Conservation (phyloP, 2,797 vertebrate species). For the Chaetodon trifasciatus region DNA sequence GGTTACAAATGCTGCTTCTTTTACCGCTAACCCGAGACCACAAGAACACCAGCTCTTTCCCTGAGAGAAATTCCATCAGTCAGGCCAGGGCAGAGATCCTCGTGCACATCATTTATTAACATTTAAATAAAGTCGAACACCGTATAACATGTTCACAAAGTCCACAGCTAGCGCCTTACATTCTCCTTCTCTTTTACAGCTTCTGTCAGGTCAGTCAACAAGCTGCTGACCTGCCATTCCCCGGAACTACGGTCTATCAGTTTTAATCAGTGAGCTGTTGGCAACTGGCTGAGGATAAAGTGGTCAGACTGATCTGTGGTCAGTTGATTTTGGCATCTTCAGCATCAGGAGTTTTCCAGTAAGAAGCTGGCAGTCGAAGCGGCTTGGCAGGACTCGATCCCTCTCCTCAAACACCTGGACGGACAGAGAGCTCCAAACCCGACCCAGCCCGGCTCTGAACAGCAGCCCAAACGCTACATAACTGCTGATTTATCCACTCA, state of each 20-base stretch:
- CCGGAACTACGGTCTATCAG: conserved; percentile 49
- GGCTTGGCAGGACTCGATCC: conserved; percentile 61
- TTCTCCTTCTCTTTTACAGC: conserved; percentile 21
- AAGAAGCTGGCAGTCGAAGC: conserved; percentile 68
- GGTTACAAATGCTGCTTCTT: conserved; percentile 29
- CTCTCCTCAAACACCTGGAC: conserved; percentile 63
- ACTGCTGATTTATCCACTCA: conserved; percentile 57
- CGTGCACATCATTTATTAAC: conserved; percentile 18
- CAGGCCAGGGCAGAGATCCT: not conserved
- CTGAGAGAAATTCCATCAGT: not conserved
- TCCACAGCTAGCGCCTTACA: conserved; percentile 2
- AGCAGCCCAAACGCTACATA: conserved; percentile 59
- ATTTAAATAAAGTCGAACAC: conserved; percentile 32
- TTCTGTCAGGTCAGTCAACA: conserved; percentile 60
- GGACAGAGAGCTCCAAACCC: conserved; percentile 34
- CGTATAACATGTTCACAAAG: conserved; percentile 12
- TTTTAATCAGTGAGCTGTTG: conserved; percentile 62
- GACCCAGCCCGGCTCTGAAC: conserved; percentile 28
- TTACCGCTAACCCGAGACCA: conserved; percentile 17
- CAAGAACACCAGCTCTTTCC: conserved; percentile 19
- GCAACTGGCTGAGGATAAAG: conserved; percentile 52
- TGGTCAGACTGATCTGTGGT: conserved; percentile 70
- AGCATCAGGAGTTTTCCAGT: conserved; percentile 71
- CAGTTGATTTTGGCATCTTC: conserved; percentile 77
- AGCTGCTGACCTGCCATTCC: conserved; percentile 35